phyloP scores from a whole-genome alignment of 1,140 invertebrate species.

The Scaptomyza hsui region DNA sequence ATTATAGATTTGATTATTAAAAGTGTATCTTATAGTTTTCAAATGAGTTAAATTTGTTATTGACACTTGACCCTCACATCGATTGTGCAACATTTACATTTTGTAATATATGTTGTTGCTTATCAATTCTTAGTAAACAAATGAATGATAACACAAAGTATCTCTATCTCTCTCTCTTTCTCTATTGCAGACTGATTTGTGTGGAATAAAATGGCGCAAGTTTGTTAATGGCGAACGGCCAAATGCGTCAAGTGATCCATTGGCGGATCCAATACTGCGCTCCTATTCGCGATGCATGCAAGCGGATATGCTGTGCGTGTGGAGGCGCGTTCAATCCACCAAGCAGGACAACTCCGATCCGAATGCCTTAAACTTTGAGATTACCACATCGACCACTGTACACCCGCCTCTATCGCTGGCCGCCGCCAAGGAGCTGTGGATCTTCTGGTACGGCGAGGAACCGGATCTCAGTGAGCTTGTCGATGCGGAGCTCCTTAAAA shows the following conservation, averaged over 20 bases:
- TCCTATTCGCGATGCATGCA: conserved; percentile 97
- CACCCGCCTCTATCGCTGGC: conserved; percentile 89
- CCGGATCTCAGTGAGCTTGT: conserved; percentile 94
- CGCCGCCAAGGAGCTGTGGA: conserved; percentile 97
- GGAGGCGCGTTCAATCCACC: conserved; percentile 92
- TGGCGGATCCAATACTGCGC: conserved; percentile 96
- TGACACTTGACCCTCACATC: conserved; percentile 2
- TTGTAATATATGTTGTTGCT: conserved; percentile 14
- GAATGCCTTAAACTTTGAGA: conserved; percentile 81
- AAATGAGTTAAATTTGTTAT: not conserved
- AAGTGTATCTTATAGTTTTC: no score
- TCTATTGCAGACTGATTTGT: conserved; percentile 94
- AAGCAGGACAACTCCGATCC: conserved; percentile 81
- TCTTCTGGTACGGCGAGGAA: conserved; percentile 99
- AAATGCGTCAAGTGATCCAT: conserved; percentile 87
- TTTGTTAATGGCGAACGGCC: conserved; percentile 89
- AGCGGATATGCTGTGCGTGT: conserved; percentile 97
- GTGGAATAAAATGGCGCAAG: conserved; percentile 99
- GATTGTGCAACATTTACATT: conserved; percentile 12
- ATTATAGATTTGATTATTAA: conserved; percentile 10
- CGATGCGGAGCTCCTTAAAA: conserved; percentile 89
- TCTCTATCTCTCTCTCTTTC: not conserved
- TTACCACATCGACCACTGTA: conserved; percentile 82
- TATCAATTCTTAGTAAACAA: conserved; percentile 4
- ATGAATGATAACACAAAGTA: conserved; percentile 11